phyloP scores from a whole-genome alignment of 2,888 invertebrate genomes.

The Drosophila meridionalis region DNA sequence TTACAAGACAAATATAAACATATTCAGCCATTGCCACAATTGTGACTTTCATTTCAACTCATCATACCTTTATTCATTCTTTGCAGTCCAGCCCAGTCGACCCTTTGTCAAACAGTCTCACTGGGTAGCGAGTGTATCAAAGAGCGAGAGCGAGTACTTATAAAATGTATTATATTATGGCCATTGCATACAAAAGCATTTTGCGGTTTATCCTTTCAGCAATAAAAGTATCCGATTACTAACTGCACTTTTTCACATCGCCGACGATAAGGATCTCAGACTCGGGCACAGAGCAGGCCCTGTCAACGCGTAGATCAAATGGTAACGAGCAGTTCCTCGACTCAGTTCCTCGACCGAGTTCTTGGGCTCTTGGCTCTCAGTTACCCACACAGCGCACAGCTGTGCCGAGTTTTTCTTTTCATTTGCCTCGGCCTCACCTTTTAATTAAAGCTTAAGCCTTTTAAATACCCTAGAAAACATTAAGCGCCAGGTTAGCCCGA shows the following conservation, averaged over 20 bases:
- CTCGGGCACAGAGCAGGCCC: slow-evolving; percentile 4
- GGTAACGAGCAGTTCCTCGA: slow-evolving; percentile 45
- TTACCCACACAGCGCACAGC: slow-evolving; percentile 51
- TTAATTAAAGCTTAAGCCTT: slow-evolving; percentile 75
- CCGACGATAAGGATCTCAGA: slow-evolving; percentile 13
- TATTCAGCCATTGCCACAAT: neutral
- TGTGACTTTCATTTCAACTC: neutral
- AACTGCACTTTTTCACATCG: slow-evolving; percentile 78
- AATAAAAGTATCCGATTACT: slow-evolving; percentile 84
- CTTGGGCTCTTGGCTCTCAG: slow-evolving; percentile 9
- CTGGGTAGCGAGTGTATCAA: neutral
- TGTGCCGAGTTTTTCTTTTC: slow-evolving; percentile 42
- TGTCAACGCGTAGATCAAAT: slow-evolving; percentile 73
- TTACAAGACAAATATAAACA: neutral
- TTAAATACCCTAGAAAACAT: slow-evolving; percentile 58
- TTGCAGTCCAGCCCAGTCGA: neutral
- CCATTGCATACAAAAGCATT: slow-evolving; percentile 68
- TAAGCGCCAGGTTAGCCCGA: slow-evolving; percentile 53
- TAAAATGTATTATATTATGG: slow-evolving; percentile 70
- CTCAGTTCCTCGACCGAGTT: slow-evolving; percentile 1
- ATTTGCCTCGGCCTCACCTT: slow-evolving; percentile 40
- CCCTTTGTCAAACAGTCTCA: neutral
- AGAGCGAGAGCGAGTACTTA: slow-evolving; percentile 29
- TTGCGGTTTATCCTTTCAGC: slow-evolving; percentile 84
- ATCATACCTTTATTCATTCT: neutral